Evolutionary conservation across 2,797 vertebrate species (phyloP), one percentile per base, ranked within the genome.

Genomic region (Huso huso): DNA sequence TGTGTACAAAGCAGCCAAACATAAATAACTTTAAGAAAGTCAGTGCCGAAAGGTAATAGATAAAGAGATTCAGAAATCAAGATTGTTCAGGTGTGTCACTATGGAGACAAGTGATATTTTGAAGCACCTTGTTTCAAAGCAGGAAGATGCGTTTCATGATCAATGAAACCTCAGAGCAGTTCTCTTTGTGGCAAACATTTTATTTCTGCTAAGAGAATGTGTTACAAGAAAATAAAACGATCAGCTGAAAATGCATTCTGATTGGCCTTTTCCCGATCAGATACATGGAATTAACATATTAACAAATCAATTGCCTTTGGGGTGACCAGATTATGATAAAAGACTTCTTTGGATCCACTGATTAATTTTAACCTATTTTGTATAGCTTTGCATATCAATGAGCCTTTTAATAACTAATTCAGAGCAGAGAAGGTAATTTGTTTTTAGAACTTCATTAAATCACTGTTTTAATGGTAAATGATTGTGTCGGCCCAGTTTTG

Each of bases 361-460:
- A 73, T 86, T 81, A 77, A 87, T 79, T 79, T 76, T 69, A 83
- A 81, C 82, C 85, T 86, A 83, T 87, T 88, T 87, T 83, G 78
- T 71, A 75, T 72, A 80, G 76, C 77, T 88, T 87, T 85, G 75
- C 83, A 87, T 84, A 86, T 82, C 81, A 84, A 83, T 79, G 64
- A 71, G 71, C 77, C 78, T 84, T 82, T 76, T 80, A 82, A 81
- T 83, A 78, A 80, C 78, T 82, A 81, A 81, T 79, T 84, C 81
- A 79, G 81, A 85, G 76, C 75, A 73, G 67, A 80, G 78, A 83
- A 80, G 82, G 67, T 75, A 81, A 82, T 85, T 86, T 83, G 73
- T 72, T 78, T 78, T 71, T 77, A 75, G 83, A 82, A 84, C 72
- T 82, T 88, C 76, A 84, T 86, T 86, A 86, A 85, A 82, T 84